These are phyloP conservation scores for Nerophis ophidion DNA, from an alignment of 2,113 vertebrate genomes.

Conservation along the genomic window DNA sequence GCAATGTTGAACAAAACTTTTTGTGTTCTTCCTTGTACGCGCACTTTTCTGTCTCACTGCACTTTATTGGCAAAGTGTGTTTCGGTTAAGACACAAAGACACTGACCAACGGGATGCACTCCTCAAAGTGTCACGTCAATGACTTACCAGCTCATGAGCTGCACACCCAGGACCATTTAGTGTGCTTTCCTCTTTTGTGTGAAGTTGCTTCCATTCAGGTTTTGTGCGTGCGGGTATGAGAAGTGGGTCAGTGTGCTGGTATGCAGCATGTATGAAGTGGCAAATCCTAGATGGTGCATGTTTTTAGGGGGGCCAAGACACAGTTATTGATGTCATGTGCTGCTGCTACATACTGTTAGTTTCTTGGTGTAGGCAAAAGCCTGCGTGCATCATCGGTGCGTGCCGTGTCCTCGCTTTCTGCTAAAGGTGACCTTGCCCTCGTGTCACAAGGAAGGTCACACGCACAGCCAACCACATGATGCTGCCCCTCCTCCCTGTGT, in stretches of 20 bases:
- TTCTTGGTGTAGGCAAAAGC: neutral
- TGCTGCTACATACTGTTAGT: constrained; percentile 22
- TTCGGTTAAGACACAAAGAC: constrained; percentile 40
- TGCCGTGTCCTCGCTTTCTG: neutral
- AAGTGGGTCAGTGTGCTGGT: constrained; percentile 62
- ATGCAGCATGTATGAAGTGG: constrained; percentile 28
- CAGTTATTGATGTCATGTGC: constrained; percentile 35
- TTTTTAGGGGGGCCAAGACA: neutral
- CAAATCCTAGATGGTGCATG: constrained; percentile 9
- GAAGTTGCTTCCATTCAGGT: neutral
- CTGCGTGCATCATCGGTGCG: neutral
- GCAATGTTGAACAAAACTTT: constrained; percentile 46
- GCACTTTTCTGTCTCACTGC: neutral
- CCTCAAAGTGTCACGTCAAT: constrained; percentile 9
- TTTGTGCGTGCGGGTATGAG: constrained; percentile 7
- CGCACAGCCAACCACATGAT: neutral
- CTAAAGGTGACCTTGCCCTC: neutral
- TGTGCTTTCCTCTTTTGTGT: constrained; percentile 8
- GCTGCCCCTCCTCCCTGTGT: constrained; percentile 8
- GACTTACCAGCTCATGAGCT: neutral
- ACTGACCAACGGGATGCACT: constrained; percentile 20
- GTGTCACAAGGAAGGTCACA: neutral
- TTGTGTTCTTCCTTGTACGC: constrained; percentile 25
- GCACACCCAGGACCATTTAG: neutral
- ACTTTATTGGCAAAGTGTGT: constrained; percentile 34